Percentiles rank a stretch among this genome's conserved stretches.
These are phyloP conservation scores for Scolanthus callimorphus DNA, from an alignment of 92 coral and sea anemone genomes.

Conservation along the genomic window DNA sequence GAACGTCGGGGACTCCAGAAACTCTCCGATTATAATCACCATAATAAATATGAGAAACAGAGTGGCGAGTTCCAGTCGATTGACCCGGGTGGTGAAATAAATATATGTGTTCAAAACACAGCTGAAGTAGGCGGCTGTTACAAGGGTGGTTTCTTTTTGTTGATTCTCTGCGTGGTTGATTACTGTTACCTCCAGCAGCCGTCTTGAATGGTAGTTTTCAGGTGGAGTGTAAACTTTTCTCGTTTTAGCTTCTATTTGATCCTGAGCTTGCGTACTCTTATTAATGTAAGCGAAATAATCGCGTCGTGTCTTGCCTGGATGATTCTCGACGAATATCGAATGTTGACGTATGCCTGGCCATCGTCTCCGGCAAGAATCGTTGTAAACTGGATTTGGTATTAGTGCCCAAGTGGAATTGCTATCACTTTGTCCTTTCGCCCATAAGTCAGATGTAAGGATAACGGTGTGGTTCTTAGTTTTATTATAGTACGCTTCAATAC, in stretches of 20 bases:
- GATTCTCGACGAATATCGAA: neutral
- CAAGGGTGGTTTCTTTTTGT: neutral
- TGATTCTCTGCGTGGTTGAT: neutral
- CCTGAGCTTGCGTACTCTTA: neutral
- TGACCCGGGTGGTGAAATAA: conserved; percentile 35
- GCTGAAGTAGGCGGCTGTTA: neutral
- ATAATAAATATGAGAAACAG: conserved; percentile 63
- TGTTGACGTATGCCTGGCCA: neutral
- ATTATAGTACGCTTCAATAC: conserved; percentile 65
- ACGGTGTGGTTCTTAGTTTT: conserved; percentile 42
- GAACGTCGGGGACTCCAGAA: conserved; percentile 83
- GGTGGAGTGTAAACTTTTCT: neutral
- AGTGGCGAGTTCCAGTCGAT: conserved; percentile 43
- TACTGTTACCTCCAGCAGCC: neutral
- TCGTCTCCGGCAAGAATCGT: neutral
- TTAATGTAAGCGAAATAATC: neutral
- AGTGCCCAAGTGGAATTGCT: conserved; percentile 33
- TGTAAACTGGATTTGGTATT: conserved; percentile 8
- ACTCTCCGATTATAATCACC: conserved; percentile 77
- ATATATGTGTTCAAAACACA: conserved; percentile 16
- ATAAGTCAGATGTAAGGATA: conserved; percentile 42
- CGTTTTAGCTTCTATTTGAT: too few species aligned
- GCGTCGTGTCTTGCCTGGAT: neutral
- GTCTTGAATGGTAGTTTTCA: neutral
- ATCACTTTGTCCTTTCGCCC: conserved; percentile 19